Base-by-base conservation (phyloP, 1,140 invertebrate species). In the Drosophila pseudoobscura region DNA sequence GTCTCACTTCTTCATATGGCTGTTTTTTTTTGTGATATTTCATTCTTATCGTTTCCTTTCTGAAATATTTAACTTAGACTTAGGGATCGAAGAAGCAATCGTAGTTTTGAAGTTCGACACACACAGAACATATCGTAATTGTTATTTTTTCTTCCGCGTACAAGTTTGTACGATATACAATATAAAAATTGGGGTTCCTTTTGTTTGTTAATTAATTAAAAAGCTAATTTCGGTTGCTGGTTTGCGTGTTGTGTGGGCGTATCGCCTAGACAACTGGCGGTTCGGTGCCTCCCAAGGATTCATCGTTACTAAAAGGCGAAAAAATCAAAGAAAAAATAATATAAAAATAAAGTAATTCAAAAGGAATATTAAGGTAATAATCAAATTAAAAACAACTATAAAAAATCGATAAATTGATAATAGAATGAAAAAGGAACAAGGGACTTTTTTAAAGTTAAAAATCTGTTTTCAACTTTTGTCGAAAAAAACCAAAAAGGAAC, bases 211-310 rank as follows among this genome's bases (percentile, higher is more conserved):
- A 55, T 68, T 60, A 79, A 80, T 75, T 79, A 73, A 84, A 90
- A 89, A 83, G 76, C 82, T 90, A 90, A 68, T 66, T 75, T 52
- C 47, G 72, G 51, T 70, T 74, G 58, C 39, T 74, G 54, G 29
- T 54, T 68, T 31, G 9, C 41, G 62, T 70, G 52, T 65, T 39
- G 35, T 39, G 35, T 13, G 35, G 39, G 2, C 3, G 11, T 5
- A 39, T 13, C 35, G 61, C 76, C 82, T 76, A 90, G 73, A 89
- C 83, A 63, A 89, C 88, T 77, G 88, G 83, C 62, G 88, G 88
- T 75, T 90, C 89, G 53, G 88, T 89, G 62, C 84, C 89, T 41
- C 78, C 88, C 41, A 54, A 52, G 51, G 54, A 56, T 17, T 88
- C 83, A 60, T 90, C 72, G 52, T 72, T 56, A 64, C 82, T 90